These are phyloP conservation scores for Drosophila subsilvestris DNA, from an alignment of 2,888 invertebrate genomes.

Conservation along the genomic window DNA sequence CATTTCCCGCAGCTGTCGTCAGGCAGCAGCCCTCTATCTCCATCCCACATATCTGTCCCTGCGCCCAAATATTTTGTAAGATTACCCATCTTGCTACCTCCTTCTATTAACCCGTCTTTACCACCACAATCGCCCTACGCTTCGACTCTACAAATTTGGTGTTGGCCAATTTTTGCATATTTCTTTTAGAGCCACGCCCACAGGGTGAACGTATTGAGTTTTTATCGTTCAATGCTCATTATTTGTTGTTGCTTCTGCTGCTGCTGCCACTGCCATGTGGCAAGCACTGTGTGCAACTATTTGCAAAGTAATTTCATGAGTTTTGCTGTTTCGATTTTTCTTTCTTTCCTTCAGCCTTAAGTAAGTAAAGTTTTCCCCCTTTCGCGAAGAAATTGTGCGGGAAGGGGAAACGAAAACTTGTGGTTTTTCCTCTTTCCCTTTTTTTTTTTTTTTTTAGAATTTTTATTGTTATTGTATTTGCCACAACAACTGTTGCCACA, in stretches of 20 bases:
- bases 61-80: slow-evolving; percentile 20
- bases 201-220: slow-evolving; percentile 29
- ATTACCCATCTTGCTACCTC: slow-evolving; percentile 21
- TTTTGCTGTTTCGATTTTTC: slow-evolving; percentile 66
- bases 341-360: slow-evolving; percentile 12
- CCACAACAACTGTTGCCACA: slow-evolving; percentile 55
- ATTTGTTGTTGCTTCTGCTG: slow-evolving; percentile 49
- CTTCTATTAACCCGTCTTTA: slow-evolving; percentile 3
- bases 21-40: not conserved
- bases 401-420: slow-evolving; percentile 14
- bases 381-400: not conserved
- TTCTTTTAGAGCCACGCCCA: slow-evolving; percentile 24
- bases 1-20: slow-evolving; percentile 26
- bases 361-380: slow-evolving; percentile 13
- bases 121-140: slow-evolving; percentile 23
- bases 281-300: slow-evolving; percentile 61
- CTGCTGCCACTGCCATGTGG: slow-evolving; percentile 4
- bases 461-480: slow-evolving; percentile 58
- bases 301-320: slow-evolving; percentile 70
- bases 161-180: slow-evolving; percentile 38
- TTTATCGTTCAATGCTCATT: slow-evolving; percentile 69
- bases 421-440: slow-evolving; percentile 35
- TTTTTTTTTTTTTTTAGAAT: slow-evolving; percentile 20
- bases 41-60: not conserved
- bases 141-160: slow-evolving; percentile 23